Conservation (phyloP, 2,113 vertebrate species). For the Pseudolaguvia tuberculata region DNA sequence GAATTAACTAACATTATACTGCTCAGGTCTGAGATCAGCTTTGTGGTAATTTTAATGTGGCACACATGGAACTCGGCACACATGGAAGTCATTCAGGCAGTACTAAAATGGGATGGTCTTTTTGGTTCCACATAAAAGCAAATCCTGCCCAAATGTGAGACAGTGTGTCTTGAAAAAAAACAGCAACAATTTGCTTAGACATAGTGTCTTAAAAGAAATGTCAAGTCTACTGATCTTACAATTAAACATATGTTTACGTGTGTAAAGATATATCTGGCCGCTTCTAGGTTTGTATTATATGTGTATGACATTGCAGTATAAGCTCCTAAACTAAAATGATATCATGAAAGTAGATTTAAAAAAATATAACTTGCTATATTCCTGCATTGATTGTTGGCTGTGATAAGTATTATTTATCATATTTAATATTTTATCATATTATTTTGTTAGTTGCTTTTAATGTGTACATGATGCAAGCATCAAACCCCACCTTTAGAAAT, state of each 20-base stretch:
- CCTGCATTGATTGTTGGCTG: background rate
- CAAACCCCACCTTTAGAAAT: too few relatives aligned
- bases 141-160: conserved; percentile 30
- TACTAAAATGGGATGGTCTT: conserved; percentile 38
- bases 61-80: conserved; percentile 31
- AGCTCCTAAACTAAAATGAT: too few relatives aligned
- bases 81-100: conserved; percentile 51
- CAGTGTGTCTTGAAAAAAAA: conserved; percentile 31
- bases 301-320: background rate
- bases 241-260: conserved; percentile 42
- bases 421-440: background rate
- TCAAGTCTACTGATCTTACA: conserved; percentile 35
- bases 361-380: background rate
- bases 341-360: background rate
- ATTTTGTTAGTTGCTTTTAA: conserved; percentile 1
- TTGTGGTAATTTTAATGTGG: conserved; percentile 3
- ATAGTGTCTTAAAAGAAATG: conserved; percentile 32
- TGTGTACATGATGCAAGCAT: conserved; percentile 4
- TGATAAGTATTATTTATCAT: background rate
- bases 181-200: conserved; percentile 35
- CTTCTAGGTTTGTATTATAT: conserved; percentile 24
- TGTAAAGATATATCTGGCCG: conserved; percentile 10
- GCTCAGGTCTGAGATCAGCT: background rate
- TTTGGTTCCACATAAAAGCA: conserved; percentile 48
- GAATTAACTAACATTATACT: background rate